Evolutionary conservation across 1,140 invertebrate genomes (phyloP).

Genomic region (Microplitis demolitor): DNA sequence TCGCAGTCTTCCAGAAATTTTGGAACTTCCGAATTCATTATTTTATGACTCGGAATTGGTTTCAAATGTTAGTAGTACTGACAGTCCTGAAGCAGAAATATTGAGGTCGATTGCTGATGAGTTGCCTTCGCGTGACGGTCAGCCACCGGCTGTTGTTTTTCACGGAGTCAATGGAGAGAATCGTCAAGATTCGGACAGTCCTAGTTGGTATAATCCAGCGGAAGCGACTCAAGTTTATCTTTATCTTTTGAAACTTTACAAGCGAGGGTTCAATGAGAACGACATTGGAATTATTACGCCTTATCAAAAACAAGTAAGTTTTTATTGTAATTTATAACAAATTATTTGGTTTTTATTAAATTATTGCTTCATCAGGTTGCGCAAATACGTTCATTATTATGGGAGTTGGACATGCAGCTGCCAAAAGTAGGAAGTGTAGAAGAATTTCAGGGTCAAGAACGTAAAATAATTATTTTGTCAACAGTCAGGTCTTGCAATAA

Average conservation of each 20-base stretch:
- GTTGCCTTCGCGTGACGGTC: conserved; percentile 51
- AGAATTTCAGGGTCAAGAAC: conserved; percentile 95
- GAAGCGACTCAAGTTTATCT: conserved; percentile 77
- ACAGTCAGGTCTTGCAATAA: conserved; percentile 74
- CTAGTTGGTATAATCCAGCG: conserved; percentile 85
- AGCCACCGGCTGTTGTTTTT: conserved; percentile 71
- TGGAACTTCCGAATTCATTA: conserved; percentile 75
- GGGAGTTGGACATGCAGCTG: conserved; percentile 67
- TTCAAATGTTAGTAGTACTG: conserved; percentile 50
- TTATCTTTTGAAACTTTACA: conserved; percentile 69
- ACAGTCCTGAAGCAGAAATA: conserved; percentile 47
- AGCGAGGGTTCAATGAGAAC: conserved; percentile 65
- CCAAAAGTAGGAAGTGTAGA: conserved; percentile 93
- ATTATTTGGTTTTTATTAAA: conserved; percentile 8
- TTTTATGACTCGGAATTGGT: conserved; percentile 82
- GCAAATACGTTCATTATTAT: conserved; percentile 73
- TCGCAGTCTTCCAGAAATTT: conserved; percentile 78
- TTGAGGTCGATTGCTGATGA: conserved; percentile 40
- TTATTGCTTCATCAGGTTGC: conserved; percentile 65
- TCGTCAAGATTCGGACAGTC: conserved; percentile 73
- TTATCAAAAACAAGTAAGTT: conserved; percentile 84
- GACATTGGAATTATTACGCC: conserved; percentile 94
- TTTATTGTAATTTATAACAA: conserved; percentile 1
- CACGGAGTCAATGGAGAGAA: conserved; percentile 82
- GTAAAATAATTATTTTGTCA: conserved; percentile 83